phyloP scores from a whole-genome alignment of 2,113 vertebrate genomes.

The Syngnathus scovelli region DNA sequence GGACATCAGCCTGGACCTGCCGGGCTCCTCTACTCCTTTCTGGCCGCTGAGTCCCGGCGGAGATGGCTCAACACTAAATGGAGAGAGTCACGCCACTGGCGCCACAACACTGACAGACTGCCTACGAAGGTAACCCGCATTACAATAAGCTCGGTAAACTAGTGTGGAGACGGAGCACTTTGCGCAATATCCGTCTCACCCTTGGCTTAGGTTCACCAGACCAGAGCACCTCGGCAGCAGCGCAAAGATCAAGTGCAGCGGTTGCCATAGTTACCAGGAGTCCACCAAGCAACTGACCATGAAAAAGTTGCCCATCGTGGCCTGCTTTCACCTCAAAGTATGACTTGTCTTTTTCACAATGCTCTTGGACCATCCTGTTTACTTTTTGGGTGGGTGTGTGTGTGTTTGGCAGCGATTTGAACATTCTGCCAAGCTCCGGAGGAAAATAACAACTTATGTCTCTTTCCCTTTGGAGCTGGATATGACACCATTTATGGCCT shows the following conservation, averaged over 20 bases:
- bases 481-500: constrained; percentile 99
- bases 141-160: too few relatives aligned
- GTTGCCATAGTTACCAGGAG: constrained; percentile 98
- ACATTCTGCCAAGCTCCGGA: constrained; percentile 93
- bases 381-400: background rate
- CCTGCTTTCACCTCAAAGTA: constrained; percentile 99
- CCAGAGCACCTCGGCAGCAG: constrained; percentile 97
- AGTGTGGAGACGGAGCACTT: too few relatives aligned
- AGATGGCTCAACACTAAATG: constrained; percentile 86
- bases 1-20: constrained; percentile 97
- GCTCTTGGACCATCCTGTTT: background rate
- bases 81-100: constrained; percentile 86
- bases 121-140: constrained; percentile 78
- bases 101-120: constrained; percentile 96
- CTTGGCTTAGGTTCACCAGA: constrained; percentile 81
- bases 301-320: constrained; percentile 98
- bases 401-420: constrained; percentile 67
- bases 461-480: constrained; percentile 96
- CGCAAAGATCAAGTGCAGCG: constrained; percentile 98
- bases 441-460: constrained; percentile 97
- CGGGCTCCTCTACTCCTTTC: constrained; percentile 94
- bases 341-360: constrained; percentile 37
- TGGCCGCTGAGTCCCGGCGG: constrained; percentile 95
- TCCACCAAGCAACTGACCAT: constrained; percentile 99
- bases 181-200: constrained; percentile 34